Base-by-base conservation (phyloP, 2,113 vertebrate species). In the Petrocephalus zakoni region DNA sequence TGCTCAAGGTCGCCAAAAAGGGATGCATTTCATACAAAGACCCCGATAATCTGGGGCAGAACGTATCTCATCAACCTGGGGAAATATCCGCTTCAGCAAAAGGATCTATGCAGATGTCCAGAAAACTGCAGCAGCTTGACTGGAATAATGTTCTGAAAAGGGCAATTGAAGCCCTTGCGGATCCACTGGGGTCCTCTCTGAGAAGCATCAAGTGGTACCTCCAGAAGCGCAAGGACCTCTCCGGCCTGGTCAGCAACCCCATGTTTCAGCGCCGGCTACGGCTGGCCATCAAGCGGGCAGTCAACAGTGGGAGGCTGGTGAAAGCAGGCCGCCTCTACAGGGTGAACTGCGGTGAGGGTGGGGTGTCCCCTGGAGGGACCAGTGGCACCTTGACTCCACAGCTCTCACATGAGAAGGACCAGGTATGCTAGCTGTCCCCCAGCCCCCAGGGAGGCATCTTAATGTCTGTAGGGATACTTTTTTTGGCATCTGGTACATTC, bases 1-100 rank as follows among this genome's bases (percentile, higher is more conserved):
- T 99, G 93, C 98, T 99, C 94, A 99, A 98, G 95, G 98, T 99
- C 94, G 98, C 97, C 94, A 99, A 99, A 93, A 99, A 99, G 96
- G 98, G 98, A 92, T 97, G 98, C 90, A 94, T 97, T 85, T 99
- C 98, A 2, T 99, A 98, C 93, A 99, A 99, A 95, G 98, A 99
- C 96, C 98, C 98, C 91, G 97, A 97, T 92, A 96, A 97, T 92
- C 96, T 96, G 47, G 97, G 97, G 93, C 96, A 97, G 78, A 95
- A 97, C 92, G 95, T 96, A 78, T 93, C 96, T 87, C 92, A 96
- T 93, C 96, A 96, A 90, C 94, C 96, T 90, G 95, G 95, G 92
- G 95, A 95, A 92, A 92, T 95, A 91, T 92, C 96, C 52, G 96
- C 97, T 89, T 94, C 97, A 89, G 91, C 95, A 86, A 97, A 96